These are phyloP conservation scores for Acanthoscelides obtectus DNA, from an alignment of 2,888 invertebrate genomes.

Conservation along the genomic window DNA sequence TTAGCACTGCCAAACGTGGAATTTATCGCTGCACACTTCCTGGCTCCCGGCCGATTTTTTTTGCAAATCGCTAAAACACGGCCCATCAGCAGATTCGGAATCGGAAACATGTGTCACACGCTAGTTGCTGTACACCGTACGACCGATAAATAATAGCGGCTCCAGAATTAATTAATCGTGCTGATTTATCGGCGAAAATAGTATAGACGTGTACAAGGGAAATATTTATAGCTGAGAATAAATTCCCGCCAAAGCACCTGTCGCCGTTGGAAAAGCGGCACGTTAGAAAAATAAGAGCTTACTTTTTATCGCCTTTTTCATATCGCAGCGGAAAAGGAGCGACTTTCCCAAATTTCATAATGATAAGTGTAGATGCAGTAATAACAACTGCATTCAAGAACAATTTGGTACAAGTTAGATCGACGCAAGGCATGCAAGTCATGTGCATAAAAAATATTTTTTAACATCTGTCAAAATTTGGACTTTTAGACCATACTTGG, in stretches of 20 bases:
- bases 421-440: too few species aligned
- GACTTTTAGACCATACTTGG: slow-evolving; percentile 19
- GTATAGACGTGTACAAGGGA: not conserved
- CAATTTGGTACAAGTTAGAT: too few species aligned
- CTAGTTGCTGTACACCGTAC: not conserved
- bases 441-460: too few species aligned
- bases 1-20: not conserved
- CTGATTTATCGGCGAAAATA: not conserved
- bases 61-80: not conserved
- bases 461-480: slow-evolving; percentile 15
- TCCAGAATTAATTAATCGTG: not conserved
- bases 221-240: not conserved
- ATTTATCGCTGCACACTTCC: not conserved
- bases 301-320: too few species aligned
- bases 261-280: not conserved
- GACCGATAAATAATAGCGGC: not conserved
- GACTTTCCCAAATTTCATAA: too few species aligned
- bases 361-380: too few species aligned
- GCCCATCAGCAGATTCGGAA: not conserved
- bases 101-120: not conserved
- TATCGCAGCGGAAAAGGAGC: too few species aligned
- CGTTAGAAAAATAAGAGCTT: not conserved
- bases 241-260: not conserved
- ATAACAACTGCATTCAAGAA: too few species aligned
- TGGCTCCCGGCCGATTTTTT: not conserved